A percentile compares a stretch with the other conserved stretches of the same genome.
Conservation (phyloP, 2,113 vertebrate species). For the Leucopsar rothschildi region DNA sequence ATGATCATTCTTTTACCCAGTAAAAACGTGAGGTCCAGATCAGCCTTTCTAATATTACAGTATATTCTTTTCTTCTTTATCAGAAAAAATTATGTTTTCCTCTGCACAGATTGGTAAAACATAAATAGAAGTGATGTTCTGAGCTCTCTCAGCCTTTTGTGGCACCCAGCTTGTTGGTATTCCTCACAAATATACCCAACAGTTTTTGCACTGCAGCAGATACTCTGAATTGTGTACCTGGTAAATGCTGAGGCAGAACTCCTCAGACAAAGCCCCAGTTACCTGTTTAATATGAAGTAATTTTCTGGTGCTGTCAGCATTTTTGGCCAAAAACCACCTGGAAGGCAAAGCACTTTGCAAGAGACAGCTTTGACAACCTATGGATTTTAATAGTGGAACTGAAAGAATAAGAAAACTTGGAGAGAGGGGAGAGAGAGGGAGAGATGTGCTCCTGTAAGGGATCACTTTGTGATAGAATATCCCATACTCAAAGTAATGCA, state of each 20-base stretch:
- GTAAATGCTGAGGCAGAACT: constrained; percentile 23
- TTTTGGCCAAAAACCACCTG: constrained; percentile 25
- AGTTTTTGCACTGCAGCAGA: neutral
- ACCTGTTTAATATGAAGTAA: neutral
- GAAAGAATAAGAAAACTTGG: neutral
- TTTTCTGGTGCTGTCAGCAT: constrained; percentile 30
- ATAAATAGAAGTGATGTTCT: neutral
- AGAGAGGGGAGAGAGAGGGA: neutral
- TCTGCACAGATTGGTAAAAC: neutral
- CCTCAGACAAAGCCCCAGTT: neutral
- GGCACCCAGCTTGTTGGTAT: neutral
- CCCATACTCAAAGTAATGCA: neutral
- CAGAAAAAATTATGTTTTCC: neutral
- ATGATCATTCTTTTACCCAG: neutral
- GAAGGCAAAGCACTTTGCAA: constrained; percentile 13
- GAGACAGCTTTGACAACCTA: neutral
- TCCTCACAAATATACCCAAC: neutral
- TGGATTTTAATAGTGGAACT: neutral
- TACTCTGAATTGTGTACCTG: neutral
- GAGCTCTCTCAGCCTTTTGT: neutral
- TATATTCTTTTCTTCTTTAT: neutral
- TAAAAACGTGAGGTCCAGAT: neutral
- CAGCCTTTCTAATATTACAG: neutral
- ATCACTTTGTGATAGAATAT: neutral
- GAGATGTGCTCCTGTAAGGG: neutral